Evolutionary conservation across 2,888 invertebrate genomes (phyloP).

Genomic region (Drosophila recens): DNA sequence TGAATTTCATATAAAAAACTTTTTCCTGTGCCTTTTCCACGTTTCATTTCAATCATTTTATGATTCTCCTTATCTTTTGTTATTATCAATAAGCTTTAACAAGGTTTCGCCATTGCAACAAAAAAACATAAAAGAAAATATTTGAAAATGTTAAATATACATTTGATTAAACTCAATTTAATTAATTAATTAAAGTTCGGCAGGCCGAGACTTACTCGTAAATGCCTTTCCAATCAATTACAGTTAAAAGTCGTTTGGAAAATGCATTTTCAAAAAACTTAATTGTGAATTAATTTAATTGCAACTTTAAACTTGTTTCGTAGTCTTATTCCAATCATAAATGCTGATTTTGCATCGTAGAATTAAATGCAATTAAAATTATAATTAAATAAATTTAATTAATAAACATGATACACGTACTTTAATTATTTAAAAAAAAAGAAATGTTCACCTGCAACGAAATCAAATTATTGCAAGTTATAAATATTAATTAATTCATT

Average conservation of each 20-base stretch:
- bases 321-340: slow-evolving; percentile 51
- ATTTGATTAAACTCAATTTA: slow-evolving; percentile 24
- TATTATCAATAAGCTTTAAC: slow-evolving; percentile 73
- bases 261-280: slow-evolving; percentile 23
- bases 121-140: slow-evolving; percentile 29
- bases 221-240: slow-evolving; percentile 29
- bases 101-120: slow-evolving; percentile 81
- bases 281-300: slow-evolving; percentile 47
- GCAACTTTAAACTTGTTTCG: slow-evolving; percentile 31
- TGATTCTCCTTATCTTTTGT: slow-evolving; percentile 8
- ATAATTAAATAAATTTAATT: slow-evolving; percentile 25
- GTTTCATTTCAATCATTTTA: slow-evolving; percentile 38
- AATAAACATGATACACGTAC: slow-evolving; percentile 13
- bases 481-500: slow-evolving; percentile 50
- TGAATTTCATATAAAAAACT: slow-evolving; percentile 16
- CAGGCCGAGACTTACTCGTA: slow-evolving; percentile 21
- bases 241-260: slow-evolving; percentile 14
- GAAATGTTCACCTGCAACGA: slow-evolving; percentile 68
- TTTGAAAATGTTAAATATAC: slow-evolving; percentile 37
- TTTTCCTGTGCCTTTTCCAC: slow-evolving; percentile 79
- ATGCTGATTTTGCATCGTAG: slow-evolving; percentile 58
- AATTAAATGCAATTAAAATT: slow-evolving; percentile 54
- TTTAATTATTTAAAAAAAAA: slow-evolving; percentile 24
- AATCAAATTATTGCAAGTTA: slow-evolving; percentile 44
- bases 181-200: slow-evolving; percentile 30